Conservation (phyloP, 2,888 invertebrate genomes). For the Cheilosia vernalis region DNA sequence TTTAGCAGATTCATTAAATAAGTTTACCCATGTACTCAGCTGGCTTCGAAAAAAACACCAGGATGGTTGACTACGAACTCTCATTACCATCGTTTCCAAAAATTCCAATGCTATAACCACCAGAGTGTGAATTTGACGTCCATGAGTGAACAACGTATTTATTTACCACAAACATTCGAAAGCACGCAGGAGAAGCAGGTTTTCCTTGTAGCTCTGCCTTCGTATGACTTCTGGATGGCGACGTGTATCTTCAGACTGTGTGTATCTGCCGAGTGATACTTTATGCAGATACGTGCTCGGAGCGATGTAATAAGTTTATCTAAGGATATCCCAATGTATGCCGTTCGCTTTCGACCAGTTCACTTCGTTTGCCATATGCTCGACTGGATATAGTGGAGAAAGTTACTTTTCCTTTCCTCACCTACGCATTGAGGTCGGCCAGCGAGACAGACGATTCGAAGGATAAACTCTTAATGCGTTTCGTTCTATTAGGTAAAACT, state of each 20-base stretch:
- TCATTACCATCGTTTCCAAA: conserved; percentile 6
- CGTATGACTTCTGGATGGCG: conserved; percentile 23
- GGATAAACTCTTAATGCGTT: conserved; percentile 60
- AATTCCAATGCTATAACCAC: conserved; percentile 23
- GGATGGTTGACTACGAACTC: neutral
- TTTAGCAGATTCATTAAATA: conserved; percentile 35
- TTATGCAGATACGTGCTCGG: conserved; percentile 68
- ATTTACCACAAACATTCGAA: conserved; percentile 50
- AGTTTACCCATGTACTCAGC: conserved; percentile 27
- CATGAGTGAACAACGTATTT: conserved; percentile 33
- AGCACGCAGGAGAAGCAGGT: conserved; percentile 5
- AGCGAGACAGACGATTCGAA: neutral
- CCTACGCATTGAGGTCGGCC: conserved; percentile 14
- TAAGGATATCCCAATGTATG: conserved; percentile 39
- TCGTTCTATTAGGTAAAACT: conserved; percentile 45
- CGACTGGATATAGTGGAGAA: conserved; percentile 20
- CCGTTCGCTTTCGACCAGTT: conserved; percentile 47
- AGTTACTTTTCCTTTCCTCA: conserved; percentile 46
- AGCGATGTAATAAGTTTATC: conserved; percentile 65
- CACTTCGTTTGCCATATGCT: conserved; percentile 52
- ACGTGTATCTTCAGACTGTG: conserved; percentile 17
- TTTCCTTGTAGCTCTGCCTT: conserved; percentile 23
- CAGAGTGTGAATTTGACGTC: conserved; percentile 58
- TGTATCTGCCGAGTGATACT: conserved; percentile 60
- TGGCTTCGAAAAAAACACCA: neutral